Evolutionary conservation across 2,797 vertebrate genomes (phyloP).

Genomic region (Coregonus ussuriensis): DNA sequence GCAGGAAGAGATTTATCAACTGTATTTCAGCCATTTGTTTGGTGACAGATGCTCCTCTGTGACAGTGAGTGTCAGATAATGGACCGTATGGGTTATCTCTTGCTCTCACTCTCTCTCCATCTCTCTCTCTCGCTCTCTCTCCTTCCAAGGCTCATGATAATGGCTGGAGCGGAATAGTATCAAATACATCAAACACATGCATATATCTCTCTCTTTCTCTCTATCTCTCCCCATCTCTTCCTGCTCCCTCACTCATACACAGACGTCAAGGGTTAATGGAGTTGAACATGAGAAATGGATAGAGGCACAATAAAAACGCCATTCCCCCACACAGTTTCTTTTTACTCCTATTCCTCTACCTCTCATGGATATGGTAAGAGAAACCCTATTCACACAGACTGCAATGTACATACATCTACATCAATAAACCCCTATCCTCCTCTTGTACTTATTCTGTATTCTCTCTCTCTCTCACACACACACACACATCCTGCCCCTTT

Average conservation of each 20-base stretch:
- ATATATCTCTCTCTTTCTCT: no score
- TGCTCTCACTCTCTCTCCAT: not conserved
- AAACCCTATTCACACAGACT: conserved; percentile 16
- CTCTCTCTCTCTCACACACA: not conserved
- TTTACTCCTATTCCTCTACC: not conserved
- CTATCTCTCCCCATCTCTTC: no score
- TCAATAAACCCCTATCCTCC: conserved; percentile 1
- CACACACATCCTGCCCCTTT: no score
- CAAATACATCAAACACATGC: no score
- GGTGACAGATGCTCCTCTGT: no score
- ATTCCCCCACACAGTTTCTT: not conserved
- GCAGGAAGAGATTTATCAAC: not conserved
- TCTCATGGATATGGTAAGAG: conserved; percentile 15
- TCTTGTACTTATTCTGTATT: conserved; percentile 1
- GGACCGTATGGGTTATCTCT: not conserved
- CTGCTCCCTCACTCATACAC: not conserved
- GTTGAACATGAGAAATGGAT: not conserved
- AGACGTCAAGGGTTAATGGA: not conserved
- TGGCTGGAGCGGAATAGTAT: no score
- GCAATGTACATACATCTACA: conserved; percentile 14
- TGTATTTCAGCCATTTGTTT: no score
- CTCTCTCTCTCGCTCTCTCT: not conserved
- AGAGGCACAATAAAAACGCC: not conserved
- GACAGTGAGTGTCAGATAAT: no score
- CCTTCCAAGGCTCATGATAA: no score